Evolutionary conservation across 2,888 invertebrate species (phyloP), one percentile per base, ranked within the genome.

Genomic region (Scaptomyza cyrtandrae): DNA sequence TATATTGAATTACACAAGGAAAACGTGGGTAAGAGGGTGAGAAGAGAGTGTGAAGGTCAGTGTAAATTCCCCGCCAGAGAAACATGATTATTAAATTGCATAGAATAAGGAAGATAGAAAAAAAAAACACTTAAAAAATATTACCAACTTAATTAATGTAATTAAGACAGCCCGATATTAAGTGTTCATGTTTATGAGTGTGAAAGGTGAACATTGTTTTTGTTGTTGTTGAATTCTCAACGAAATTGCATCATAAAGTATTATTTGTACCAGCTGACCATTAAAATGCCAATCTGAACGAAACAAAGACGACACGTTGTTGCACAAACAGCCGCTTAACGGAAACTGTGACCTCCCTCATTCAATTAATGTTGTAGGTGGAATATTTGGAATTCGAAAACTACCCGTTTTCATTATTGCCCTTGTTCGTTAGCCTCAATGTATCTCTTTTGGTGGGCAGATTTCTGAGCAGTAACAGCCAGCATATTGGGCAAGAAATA

Each of bases 231-330:
- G 3, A n/a, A 14, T 14, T 39, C 14, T 37, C n/a, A 7, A 45
- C 35, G 27, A 33, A 52, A 58, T 56, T 75, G 55, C 58, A 59
- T 56, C 56, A 55, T 13, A 31, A 39, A 29, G 7, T 7, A 7
- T 48, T 55, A 10, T 55, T 27, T 43, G 6, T 6, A 1, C 7
- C 29, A 1, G 27, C 10, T 1, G 39, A 16, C 7, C 46, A 66
- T 76, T 71, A 61, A 66, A 58, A 53, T 56, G 35, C 39, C 55
- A 72, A 53, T 62, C 29, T 29, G 29, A 48, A 43, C 24, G 58
- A 41, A 39, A 72, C 72, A 77, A 67, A 67, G 67, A 59, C 13
- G 49, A 43, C 45, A 62, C 46, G 29, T 14, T 72, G 68, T 72
- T 24, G 19, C 35, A 16, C 35, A 41, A 7, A 39, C 14, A 19